Percentiles rank a stretch among this genome's conserved stretches.
Evolutionary conservation across 2,797 vertebrate species (phyloP).

Genomic region (Antrozous pallidus): DNA sequence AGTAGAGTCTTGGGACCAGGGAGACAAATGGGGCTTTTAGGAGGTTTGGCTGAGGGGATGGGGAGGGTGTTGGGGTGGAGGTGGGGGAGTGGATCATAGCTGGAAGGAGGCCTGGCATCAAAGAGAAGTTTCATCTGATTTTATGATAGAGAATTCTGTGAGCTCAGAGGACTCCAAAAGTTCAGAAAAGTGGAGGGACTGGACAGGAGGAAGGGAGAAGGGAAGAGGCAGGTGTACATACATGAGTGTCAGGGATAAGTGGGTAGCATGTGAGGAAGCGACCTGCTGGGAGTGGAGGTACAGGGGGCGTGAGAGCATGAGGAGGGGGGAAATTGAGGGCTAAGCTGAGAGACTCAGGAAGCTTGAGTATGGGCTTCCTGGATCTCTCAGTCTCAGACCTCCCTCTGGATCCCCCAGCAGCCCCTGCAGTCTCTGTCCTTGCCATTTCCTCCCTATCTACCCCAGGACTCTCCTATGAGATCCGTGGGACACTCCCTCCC

Average conservation of each 20-base stretch:
- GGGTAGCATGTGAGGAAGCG: too few relatives aligned
- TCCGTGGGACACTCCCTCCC: background rate
- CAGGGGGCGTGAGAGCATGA: background rate
- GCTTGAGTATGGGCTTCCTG: background rate
- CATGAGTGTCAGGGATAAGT: background rate
- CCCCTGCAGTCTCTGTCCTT: background rate
- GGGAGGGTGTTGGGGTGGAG: accelerated
- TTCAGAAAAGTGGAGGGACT: background rate
- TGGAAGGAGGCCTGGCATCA: background rate
- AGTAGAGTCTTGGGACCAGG: background rate
- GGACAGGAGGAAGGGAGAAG: background rate
- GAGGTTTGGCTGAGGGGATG: background rate
- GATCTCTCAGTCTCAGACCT: background rate
- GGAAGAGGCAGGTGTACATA: background rate
- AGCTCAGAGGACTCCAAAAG: background rate
- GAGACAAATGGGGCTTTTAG: background rate
- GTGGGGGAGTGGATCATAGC: background rate
- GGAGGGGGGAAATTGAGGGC: background rate
- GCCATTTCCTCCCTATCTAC: background rate
- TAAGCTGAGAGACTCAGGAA: background rate
- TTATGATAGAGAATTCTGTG: background rate
- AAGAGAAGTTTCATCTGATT: background rate
- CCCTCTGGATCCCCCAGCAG: background rate
- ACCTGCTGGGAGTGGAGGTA: too few relatives aligned
- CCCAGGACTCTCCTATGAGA: background rate